phyloP scores from a whole-genome alignment of 2,113 vertebrate genomes.

The Malurus melanocephalus region DNA sequence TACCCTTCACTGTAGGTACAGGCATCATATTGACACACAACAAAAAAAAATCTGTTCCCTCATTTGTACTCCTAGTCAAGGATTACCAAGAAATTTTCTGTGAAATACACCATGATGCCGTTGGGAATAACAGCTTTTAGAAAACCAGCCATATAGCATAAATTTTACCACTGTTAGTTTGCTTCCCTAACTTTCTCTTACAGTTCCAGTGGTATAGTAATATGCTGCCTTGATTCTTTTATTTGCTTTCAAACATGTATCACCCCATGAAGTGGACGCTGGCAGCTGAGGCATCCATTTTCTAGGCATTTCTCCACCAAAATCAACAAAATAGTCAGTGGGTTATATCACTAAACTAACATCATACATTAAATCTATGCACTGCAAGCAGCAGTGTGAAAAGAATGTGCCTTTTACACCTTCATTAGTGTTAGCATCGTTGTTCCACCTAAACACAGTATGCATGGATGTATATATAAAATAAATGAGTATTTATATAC shows the following conservation, averaged over 20 bases:
- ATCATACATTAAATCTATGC: conserved; percentile 38
- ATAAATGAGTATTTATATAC: conserved; percentile 61
- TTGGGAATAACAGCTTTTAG: background rate
- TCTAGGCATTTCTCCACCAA: conserved; percentile 52
- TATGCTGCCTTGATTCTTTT: background rate
- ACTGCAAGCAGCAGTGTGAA: conserved; percentile 4
- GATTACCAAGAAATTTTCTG: background rate
- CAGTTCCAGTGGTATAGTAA: background rate
- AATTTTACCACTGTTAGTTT: background rate
- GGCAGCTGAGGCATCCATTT: conserved; percentile 49
- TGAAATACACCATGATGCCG: background rate
- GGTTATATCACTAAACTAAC: conserved; percentile 55
- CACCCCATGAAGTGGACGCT: conserved; percentile 49
- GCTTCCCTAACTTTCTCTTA: background rate
- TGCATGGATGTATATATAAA: conserved; percentile 29
- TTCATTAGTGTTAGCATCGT: conserved; percentile 26
- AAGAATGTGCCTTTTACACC: conserved; percentile 45
- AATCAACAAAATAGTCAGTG: conserved; percentile 54
- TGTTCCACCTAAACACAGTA: conserved; percentile 44
- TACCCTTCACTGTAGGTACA: background rate
- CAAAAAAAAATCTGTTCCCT: background rate
- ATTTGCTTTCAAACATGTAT: conserved; percentile 56
- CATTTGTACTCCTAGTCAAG: background rate
- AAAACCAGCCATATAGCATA: background rate
- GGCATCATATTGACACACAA: background rate